phyloP scores from a whole-genome alignment of 2,888 invertebrate genomes.

The Galeopsomyia nigrocyanea region DNA sequence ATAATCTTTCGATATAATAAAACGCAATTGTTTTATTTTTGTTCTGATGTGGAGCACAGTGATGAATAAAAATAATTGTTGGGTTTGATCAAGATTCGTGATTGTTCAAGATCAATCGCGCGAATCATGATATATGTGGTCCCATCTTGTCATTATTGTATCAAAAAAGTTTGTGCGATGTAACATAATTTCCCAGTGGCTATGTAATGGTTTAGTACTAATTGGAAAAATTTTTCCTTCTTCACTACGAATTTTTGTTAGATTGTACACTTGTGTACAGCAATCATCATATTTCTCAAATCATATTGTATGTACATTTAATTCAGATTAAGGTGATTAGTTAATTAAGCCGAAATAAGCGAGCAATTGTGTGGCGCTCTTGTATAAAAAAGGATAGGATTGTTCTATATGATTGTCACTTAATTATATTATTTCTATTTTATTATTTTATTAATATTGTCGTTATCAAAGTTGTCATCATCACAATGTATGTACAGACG shows the following conservation, averaged over 20 bases:
- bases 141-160: constrained; percentile 45
- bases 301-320: constrained; percentile 46
- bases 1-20: no score
- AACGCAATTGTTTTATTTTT: no score
- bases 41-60: constrained; percentile 17
- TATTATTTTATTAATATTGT: constrained; percentile 46
- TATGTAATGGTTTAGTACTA: constrained; percentile 35
- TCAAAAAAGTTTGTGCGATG: constrained; percentile 38
- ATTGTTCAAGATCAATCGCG: constrained; percentile 25
- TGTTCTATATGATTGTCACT: constrained; percentile 43
- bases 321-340: constrained; percentile 33
- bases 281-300: constrained; percentile 40
- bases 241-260: constrained; percentile 40
- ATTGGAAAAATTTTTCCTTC: constrained; percentile 17
- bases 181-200: constrained; percentile 44
- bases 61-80: constrained; percentile 28
- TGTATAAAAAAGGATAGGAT: constrained; percentile 42
- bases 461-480: constrained; percentile 45
- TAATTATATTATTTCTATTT: constrained; percentile 45
- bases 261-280: constrained; percentile 45
- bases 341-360: constrained; percentile 23
- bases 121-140: constrained; percentile 28
- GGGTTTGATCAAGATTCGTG: constrained; percentile 28
- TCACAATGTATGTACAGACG: constrained; percentile 46
- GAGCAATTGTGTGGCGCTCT: constrained; percentile 28